Percentiles rank a stretch among this genome's conserved stretches.
These are phyloP conservation scores for Plebejus anna DNA, from an alignment of 2,888 invertebrate genomes.

Conservation along the genomic window DNA sequence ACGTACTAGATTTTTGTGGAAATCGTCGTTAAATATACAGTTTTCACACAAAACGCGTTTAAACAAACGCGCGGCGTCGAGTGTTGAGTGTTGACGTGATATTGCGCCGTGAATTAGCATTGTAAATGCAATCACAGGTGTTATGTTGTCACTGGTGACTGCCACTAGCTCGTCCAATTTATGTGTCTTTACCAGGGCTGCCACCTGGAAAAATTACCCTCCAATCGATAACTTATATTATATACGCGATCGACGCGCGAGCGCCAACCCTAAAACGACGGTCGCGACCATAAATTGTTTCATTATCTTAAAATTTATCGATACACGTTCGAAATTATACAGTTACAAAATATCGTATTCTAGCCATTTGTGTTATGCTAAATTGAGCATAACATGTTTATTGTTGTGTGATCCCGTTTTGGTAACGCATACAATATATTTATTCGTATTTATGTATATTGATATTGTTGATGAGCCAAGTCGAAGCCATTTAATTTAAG, in stretches of 20 bases:
- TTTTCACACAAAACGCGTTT: slow-evolving; percentile 24
- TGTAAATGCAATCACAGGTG: slow-evolving; percentile 80
- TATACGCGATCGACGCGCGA: not conserved
- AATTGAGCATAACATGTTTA: not conserved
- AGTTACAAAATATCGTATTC: slow-evolving; percentile 16
- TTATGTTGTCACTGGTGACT: slow-evolving; percentile 65
- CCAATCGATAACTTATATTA: not conserved
- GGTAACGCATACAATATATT: not conserved
- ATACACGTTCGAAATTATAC: slow-evolving; percentile 10
- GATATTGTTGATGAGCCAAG: not conserved
- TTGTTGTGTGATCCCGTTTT: slow-evolving; percentile 8
- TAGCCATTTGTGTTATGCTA: not conserved
- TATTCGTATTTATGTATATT: not conserved
- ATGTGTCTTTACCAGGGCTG: slow-evolving; percentile 58
- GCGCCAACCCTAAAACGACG: slow-evolving; percentile 5
- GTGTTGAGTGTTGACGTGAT: slow-evolving; percentile 58
- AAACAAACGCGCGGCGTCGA: slow-evolving; percentile 35
- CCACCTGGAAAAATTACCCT: slow-evolving; percentile 1
- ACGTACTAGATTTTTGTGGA: not conserved
- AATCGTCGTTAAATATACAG: slow-evolving; percentile 7
- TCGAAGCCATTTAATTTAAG: not conserved
- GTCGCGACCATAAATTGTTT: slow-evolving; percentile 28
- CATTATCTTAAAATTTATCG: slow-evolving; percentile 27
- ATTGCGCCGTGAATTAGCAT: slow-evolving; percentile 75
- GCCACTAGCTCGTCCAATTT: slow-evolving; percentile 73